A percentile compares a stretch with the other conserved stretches of the same genome.
Evolutionary conservation across 2,113 vertebrate genomes (phyloP).

Genomic region (Salvator merianae): DNA sequence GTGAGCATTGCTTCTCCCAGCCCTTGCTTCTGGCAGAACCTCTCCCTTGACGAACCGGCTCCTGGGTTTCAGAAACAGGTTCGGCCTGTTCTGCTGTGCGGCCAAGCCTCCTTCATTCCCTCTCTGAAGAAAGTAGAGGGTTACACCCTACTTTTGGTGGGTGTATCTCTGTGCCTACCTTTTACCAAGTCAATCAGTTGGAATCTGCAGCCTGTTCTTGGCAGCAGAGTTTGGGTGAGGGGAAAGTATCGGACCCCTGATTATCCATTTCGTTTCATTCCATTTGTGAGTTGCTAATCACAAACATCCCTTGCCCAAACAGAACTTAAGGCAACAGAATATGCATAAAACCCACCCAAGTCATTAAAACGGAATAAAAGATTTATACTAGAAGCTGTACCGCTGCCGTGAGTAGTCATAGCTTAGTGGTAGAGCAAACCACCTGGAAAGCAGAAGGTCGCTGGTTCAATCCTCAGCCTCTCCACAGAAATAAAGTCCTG

Average conservation of each 20-base stretch:
- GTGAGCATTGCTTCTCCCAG: neutral
- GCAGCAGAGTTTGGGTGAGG: neutral
- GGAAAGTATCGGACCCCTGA: too few relatives aligned
- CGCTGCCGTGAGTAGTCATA: too few relatives aligned
- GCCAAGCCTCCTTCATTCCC: neutral
- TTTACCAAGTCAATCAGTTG: neutral
- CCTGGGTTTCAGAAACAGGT: slow-evolving; percentile 27
- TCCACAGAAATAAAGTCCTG: too few relatives aligned
- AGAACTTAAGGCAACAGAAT: too few relatives aligned
- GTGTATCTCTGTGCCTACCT: neutral
- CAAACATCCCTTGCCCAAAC: too few relatives aligned
- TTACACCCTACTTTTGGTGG: neutral
- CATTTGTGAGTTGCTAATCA: too few relatives aligned
- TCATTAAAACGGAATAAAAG: too few relatives aligned
- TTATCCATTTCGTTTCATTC: neutral
- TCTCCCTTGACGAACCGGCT: slow-evolving; percentile 13
- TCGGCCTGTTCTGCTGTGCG: neutral
- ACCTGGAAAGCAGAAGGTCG: too few relatives aligned
- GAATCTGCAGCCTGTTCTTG: neutral
- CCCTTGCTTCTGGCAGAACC: slow-evolving; percentile 5
- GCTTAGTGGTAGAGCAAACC: too few relatives aligned
- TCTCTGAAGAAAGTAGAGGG: neutral
- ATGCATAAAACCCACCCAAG: too few relatives aligned
- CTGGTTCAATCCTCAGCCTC: too few relatives aligned
- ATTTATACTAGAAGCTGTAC: too few relatives aligned